phyloP scores from a whole-genome alignment of 2,888 invertebrate species.

The Chrysolina haemoptera region DNA sequence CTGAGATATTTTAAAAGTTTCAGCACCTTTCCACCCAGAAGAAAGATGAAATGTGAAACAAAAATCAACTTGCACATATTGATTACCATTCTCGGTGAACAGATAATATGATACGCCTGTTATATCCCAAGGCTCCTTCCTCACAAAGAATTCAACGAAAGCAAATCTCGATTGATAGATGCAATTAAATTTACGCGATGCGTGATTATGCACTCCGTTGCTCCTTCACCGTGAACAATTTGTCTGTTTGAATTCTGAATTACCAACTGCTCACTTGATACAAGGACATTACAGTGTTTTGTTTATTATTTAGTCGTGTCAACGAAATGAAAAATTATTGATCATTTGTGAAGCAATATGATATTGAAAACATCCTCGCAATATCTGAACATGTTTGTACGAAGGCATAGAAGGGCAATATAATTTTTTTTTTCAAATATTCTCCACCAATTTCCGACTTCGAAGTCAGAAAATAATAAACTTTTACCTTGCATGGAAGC shows the following conservation, averaged over 20 bases:
- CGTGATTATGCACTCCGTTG: constrained; percentile 40
- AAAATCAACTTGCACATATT: constrained; percentile 8
- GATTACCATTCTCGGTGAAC: constrained; percentile 10
- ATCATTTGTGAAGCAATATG: background rate
- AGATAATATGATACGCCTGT: constrained; percentile 20
- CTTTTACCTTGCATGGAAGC: too few relatives aligned
- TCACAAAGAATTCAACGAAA: constrained; percentile 29
- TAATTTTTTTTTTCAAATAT: too few relatives aligned
- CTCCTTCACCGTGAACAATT: constrained; percentile 38
- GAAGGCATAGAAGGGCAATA: too few relatives aligned
- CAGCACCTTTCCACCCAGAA: background rate
- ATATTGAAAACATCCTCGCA: background rate
- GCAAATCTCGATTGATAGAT: constrained; percentile 38
- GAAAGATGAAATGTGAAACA: background rate
- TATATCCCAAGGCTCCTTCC: constrained; percentile 11
- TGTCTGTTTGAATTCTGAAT: constrained; percentile 36
- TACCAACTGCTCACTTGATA: constrained; percentile 34
- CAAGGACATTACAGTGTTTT: constrained; percentile 31
- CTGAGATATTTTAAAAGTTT: background rate
- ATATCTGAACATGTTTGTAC: too few relatives aligned
- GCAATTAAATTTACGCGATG: constrained; percentile 39
- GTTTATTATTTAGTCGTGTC: constrained; percentile 10
- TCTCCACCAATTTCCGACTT: too few relatives aligned
- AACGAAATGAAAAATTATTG: constrained; percentile 6
- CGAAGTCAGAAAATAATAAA: too few relatives aligned